Conservation (phyloP, 2,797 vertebrate genomes). For the Okamejei kenojei region DNA sequence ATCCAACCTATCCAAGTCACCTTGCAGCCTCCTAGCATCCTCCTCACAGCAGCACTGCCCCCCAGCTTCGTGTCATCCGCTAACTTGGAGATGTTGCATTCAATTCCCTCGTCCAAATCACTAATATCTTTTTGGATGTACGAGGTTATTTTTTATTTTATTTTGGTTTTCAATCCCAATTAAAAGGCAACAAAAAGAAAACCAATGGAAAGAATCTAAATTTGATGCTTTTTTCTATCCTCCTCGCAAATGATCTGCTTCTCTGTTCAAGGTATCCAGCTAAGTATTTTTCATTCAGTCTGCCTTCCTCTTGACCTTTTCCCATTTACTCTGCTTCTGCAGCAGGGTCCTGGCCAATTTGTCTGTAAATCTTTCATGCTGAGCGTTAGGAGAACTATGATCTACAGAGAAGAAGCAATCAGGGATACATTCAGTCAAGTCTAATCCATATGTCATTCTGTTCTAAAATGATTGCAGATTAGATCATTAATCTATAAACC, state of each 20-base stretch:
- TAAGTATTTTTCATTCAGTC: background rate
- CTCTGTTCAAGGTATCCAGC: background rate
- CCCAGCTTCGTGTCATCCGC: too few species aligned
- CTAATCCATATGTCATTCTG: background rate
- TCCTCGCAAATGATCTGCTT: background rate
- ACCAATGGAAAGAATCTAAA: background rate
- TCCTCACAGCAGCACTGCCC: too few species aligned
- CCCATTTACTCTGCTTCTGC: background rate
- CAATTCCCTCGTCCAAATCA: too few species aligned
- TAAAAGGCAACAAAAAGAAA: background rate
- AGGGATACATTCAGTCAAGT: background rate
- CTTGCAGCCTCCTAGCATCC: too few species aligned
- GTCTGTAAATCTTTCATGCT: background rate
- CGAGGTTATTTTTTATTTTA: background rate
- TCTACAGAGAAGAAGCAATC: background rate
- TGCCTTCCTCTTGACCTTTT: background rate
- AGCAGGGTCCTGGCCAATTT: background rate
- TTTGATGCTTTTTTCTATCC: background rate
- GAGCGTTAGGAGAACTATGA: background rate
- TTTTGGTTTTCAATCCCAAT: background rate
- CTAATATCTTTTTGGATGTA: too few species aligned
- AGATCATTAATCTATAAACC: background rate
- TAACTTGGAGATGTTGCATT: too few species aligned
- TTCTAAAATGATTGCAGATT: background rate
- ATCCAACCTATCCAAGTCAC: too few species aligned